Evolutionary conservation across 2,888 invertebrate genomes (phyloP), one percentile per base, ranked within the genome.

Genomic region (Campoletis raptor): DNA sequence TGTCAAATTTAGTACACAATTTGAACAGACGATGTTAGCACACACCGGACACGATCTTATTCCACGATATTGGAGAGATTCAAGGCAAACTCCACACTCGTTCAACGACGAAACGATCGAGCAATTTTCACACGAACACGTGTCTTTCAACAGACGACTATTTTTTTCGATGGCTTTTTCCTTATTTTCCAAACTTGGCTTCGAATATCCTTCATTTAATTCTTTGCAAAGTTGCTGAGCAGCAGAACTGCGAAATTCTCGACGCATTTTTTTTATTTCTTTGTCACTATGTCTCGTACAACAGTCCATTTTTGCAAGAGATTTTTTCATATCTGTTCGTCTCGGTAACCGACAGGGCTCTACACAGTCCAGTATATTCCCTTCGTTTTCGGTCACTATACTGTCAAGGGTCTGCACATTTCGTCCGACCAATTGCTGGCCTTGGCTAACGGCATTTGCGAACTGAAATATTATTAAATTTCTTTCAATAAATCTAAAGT

Each of bases 11-110:
- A 64, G 36, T 0, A 91, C 80, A 80, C 92, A 93, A 9, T 21
- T 67, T 8, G 77, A 77, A 70, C 92, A 92, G 1, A 90, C 83
- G n/a, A 91, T 83, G 79, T 92, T 92, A 2, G 91, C 89, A 74
- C 92, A 92, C 0, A 91, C 83, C 5, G 88, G 77, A 48, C 92
- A 92, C 4, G 91, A 88, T 42, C 83, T 83, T 7, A 92, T 88
- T 15, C 89, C 88, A 2, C 69, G 87, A 9, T 89, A 88, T 48
- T 92, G 92, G 2, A 92, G 84, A 3, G 91, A 88, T 69, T 91
- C 91, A 54, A 91, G 82, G 78, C 92, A 92, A 5, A 92, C 86
- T n/a, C 82, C 87, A 82, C 92, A 92, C 81, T 92, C 92, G 12
- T 89, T 89, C 69, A 90, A 86, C 10, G 54, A 78, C 12, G 66